Base-by-base conservation (phyloP, 1,140 invertebrate genomes). In the Leptoteleia sp. region DNA sequence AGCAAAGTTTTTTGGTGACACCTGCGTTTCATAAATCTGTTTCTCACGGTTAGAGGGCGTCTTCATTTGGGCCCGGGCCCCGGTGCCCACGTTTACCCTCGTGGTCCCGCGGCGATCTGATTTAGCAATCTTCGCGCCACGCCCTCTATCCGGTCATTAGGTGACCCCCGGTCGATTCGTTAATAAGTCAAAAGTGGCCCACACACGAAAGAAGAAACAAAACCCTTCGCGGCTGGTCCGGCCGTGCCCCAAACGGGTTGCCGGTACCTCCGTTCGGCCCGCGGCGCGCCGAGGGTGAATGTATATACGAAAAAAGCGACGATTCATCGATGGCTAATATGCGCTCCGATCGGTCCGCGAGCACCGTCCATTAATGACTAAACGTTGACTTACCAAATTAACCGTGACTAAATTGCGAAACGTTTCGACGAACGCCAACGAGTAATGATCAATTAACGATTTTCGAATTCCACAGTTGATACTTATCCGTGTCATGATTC, bases 51-150 rank as follows among this genome's bases (percentile, higher is more conserved):
- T 40, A 45, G 37, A 76, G 54, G 54, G 72, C 47, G 47, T 68
- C 64, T 48, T 68, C 47, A 76, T 68, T 61, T 52, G 33, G 59
- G 31, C n/a, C 29, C 9, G 19, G 19, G 55, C 40, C n/a, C 15
- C 48, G 17, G 35, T 61, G 45, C 57, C 65, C 47, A 31, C 31
- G 65, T 65, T 65, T n/a, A 38, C 19, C 54, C 54, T 17, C 40
- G 8, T 35, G 22, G 61, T 70, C 45, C 76, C 52, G 70, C 68
- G 59, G 59, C 67, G 81, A 83, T 83, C 87, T 85, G 83, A 87
- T 88, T 89, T 88, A 85, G 87, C 87, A 88, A 89, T 88, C 87
- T 88, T 84, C 70, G 76, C 81, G 82, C 86, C 87, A 87, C 88
- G 87, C 87, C 87, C 84, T 81, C 80, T 85, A 86, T 86, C 86